Evolutionary conservation across 1,140 invertebrate species (phyloP), one percentile per base, ranked within the genome.

Genomic region (Calliopsis andreniformis): DNA sequence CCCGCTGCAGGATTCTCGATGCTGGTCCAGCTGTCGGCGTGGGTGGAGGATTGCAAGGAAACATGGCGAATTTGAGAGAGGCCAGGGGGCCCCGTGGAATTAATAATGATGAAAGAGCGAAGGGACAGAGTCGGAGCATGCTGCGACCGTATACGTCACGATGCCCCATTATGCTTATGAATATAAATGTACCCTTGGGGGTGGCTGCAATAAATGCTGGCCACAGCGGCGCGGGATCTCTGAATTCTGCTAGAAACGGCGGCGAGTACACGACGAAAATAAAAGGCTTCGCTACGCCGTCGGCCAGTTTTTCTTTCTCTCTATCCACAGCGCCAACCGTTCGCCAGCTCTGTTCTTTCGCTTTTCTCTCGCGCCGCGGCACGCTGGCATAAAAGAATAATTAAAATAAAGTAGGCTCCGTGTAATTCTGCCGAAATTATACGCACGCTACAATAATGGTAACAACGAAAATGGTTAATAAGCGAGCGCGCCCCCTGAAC

Each of bases 141-240:
- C 58, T 67, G 35, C 47, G 55, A 56, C 79, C 67, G 80, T 75
- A 79, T 79, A 79, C 53, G 71, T 84, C 80, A 84, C 77, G 71
- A 72, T 83, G 76, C 66, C 82, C 81, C 82, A 84, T 84, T 84
- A 84, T 84, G 82, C 82, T 84, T 84, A 84, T 84, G 82, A 84
- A 84, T 84, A 84, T 83, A 84, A 84, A 84, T 84, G 82, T 62
- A 84, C 82, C 82, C 76, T 83, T 82, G 82, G 82, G 58, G 80
- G 66, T 84, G 80, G 70, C 61, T 62, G 71, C 82, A 84, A 84
- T 84, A 84, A 84, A 84, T 83, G 82, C 82, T 71, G 82, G 58
- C 64, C 76, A 49, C 71, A 64, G 69, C 59, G 53, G 58, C 53
- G 64, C 30, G 70, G 80, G 82, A 83, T 84, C 77, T 79, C 80